Conservation (phyloP, 2,888 invertebrate genomes). For the Nomada hirtipes region DNA sequence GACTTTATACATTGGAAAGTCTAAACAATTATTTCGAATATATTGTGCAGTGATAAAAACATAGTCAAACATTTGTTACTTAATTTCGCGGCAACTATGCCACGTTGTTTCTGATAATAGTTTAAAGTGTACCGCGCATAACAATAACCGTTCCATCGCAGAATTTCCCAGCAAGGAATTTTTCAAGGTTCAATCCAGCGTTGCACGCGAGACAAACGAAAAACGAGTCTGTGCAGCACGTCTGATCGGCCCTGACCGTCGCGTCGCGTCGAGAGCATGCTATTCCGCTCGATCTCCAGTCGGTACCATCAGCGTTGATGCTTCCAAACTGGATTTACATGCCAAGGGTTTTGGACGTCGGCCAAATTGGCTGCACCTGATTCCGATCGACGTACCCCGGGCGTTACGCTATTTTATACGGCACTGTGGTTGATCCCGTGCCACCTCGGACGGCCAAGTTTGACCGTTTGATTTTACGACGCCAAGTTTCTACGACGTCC, state of each 20-base stretch:
- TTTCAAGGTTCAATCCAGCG: slow-evolving; percentile 55
- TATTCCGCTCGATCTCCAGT: slow-evolving; percentile 62
- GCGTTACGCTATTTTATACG: slow-evolving; percentile 78
- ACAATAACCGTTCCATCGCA: background rate
- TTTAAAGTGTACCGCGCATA: no score
- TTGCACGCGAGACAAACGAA: slow-evolving; percentile 42
- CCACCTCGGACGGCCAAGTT: slow-evolving; percentile 66
- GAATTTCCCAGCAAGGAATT: slow-evolving; percentile 44
- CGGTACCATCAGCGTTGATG: slow-evolving; percentile 66
- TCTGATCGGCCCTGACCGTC: slow-evolving; percentile 51
- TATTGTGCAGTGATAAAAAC: no score
- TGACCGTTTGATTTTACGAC: slow-evolving; percentile 78
- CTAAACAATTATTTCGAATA: no score
- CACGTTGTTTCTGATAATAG: no score
- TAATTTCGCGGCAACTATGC: no score
- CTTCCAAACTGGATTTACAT: slow-evolving; percentile 76
- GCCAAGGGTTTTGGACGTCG: slow-evolving; percentile 74
- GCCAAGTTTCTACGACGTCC: slow-evolving; percentile 74
- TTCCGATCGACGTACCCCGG: slow-evolving; percentile 76
- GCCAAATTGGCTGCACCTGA: slow-evolving; percentile 82
- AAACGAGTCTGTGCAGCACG: slow-evolving; percentile 46
- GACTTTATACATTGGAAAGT: no score
- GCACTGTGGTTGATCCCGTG: slow-evolving; percentile 60
- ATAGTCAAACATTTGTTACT: no score
- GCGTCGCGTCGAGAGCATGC: slow-evolving; percentile 52